Conservation (phyloP, 2,888 invertebrate genomes). For the Cataglyphis albicans region DNA sequence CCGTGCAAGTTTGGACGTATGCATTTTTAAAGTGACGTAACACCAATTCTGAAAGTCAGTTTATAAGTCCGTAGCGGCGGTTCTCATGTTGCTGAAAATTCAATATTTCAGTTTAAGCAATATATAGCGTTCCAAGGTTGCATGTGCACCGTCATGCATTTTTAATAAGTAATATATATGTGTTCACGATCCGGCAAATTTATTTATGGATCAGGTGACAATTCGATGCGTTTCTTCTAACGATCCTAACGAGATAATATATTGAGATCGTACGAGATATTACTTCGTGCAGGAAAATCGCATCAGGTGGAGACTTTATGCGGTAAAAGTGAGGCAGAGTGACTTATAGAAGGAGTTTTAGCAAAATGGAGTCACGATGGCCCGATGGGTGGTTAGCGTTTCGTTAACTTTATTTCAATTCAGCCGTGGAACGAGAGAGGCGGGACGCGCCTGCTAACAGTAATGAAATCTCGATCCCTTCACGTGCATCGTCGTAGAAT, state of each 20-base stretch:
- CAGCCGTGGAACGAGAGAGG: conserved; percentile 54
- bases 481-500: conserved; percentile 35
- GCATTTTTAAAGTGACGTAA: conserved; percentile 22
- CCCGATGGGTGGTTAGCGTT: conserved; percentile 68
- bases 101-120: conserved; percentile 2
- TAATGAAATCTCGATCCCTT: conserved; percentile 46
- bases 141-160: background rate
- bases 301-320: conserved; percentile 53
- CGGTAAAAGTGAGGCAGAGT: conserved; percentile 54
- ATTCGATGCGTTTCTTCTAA: background rate
- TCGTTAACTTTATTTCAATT: conserved; percentile 76
- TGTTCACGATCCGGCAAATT: background rate
- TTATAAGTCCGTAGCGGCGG: background rate
- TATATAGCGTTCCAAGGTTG: background rate
- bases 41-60: background rate
- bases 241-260: conserved; percentile 64
- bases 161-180: background rate
- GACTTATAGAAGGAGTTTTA: conserved; percentile 11
- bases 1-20: background rate
- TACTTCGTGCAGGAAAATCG: conserved; percentile 49
- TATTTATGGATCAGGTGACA: conserved; percentile 12
- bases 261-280: conserved; percentile 49
- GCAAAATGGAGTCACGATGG: background rate
- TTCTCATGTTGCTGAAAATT: background rate
- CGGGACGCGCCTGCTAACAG: conserved; percentile 61